phyloP scores from a whole-genome alignment of 2,888 invertebrate genomes.

The Hirtodrosophila cameraria region DNA sequence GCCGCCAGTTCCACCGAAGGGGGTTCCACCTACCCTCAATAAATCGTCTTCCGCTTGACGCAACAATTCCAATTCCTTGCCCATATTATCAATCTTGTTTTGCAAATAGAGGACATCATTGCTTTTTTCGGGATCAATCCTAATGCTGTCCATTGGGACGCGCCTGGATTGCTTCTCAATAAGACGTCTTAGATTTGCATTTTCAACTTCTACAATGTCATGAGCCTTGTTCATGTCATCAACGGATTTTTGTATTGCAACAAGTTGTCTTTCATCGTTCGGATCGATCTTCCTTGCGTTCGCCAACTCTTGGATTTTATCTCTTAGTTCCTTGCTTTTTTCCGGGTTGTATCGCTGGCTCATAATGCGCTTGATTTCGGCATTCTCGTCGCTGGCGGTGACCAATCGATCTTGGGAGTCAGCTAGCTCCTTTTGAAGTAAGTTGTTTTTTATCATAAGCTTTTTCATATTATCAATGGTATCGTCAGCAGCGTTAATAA shows the following conservation, averaged over 20 bases:
- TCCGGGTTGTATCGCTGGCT: constrained; percentile 61
- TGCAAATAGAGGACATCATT: constrained; percentile 74
- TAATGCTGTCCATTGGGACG: constrained; percentile 52
- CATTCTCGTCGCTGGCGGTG: constrained; percentile 57
- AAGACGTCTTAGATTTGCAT: constrained; percentile 68
- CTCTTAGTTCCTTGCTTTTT: constrained; percentile 56
- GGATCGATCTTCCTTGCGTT: constrained; percentile 64
- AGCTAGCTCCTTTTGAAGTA: constrained; percentile 57
- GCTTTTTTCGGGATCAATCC: constrained; percentile 66
- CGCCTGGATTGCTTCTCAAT: constrained; percentile 75
- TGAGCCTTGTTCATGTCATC: constrained; percentile 75
- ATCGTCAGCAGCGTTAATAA: constrained; percentile 67
- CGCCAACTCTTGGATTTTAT: constrained; percentile 69
- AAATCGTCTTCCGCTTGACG: constrained; percentile 70
- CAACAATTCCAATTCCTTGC: constrained; percentile 70
- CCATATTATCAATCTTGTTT: constrained; percentile 67
- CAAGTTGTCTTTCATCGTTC: constrained; percentile 71
- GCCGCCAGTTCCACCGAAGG: constrained; percentile 3
- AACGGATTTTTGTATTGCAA: constrained; percentile 60
- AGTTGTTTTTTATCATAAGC: constrained; percentile 64
- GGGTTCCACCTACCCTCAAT: constrained; percentile 21
- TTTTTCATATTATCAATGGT: constrained; percentile 66
- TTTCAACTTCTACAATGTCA: constrained; percentile 77
- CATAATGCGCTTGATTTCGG: constrained; percentile 68
- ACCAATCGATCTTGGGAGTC: constrained; percentile 58